Base-by-base conservation (phyloP, 2,888 invertebrate genomes). In the Euproctis similis region DNA sequence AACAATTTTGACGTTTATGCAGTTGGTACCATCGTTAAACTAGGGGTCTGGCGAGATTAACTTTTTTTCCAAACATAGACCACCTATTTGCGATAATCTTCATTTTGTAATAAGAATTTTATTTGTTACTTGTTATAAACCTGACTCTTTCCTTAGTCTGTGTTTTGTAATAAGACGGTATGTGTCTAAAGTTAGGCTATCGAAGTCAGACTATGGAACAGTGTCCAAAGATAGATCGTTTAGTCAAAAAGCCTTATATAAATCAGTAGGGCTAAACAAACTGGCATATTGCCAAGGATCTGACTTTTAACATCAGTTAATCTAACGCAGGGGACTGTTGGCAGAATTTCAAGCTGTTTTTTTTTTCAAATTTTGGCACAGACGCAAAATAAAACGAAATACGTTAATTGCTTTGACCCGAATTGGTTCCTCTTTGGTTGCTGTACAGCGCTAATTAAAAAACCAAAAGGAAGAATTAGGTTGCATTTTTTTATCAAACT, bases 301-400 rank as follows among this genome's bases (percentile, higher is more conserved):
- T 53, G 67, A 67, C 59, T 72, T 70, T 71, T 70, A 71, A 64
- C 74, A 70, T 68, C 71, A 70, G 64, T 73, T 74, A 75, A 74
- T 76, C 74, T 76, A 73, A 69, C 65, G 52, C 58, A 51, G 53
- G 40, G 46, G 41, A 41, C 53, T 44, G 58, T 62, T 77, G 75
- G 74, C 76, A 59, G 47, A 42, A 50, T 60, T 66, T 71, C 73
- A 72, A 72, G 59, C 55, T 4, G 4, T 14, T 68, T 70, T 67
- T 65, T 74, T 68, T 67, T 60, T 49, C 52, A 61, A 69, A 71
- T 52, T 74, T 77, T 78, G 80, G 78, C 80, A 68, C 66, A 18
- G 53, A 52, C 55, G 52, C 67, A 49, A 71, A 69, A 73, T 64
- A 71, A 71, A 74, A 71, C 52, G 54, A 49, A 55, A 52, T 57